phyloP scores from a whole-genome alignment of 2,113 vertebrate species.

The Pseudopodoces humilis region DNA sequence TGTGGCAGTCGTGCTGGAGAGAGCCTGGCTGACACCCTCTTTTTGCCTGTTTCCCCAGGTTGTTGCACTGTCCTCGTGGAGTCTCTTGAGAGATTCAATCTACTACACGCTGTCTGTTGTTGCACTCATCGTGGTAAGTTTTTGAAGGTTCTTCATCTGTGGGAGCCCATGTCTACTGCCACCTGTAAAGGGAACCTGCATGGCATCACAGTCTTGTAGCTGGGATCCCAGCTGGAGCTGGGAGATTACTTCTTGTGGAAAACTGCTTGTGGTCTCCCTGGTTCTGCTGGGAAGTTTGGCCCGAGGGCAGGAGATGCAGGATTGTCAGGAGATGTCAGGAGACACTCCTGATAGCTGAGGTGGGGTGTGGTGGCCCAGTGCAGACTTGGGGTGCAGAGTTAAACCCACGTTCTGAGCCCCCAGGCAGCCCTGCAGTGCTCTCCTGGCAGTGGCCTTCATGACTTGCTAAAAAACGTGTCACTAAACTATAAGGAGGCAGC shows the following conservation, averaged over 20 bases:
- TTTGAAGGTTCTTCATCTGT: not conserved
- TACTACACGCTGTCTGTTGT: slow-evolving; percentile 94
- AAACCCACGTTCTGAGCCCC: not conserved
- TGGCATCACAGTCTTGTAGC: not conserved
- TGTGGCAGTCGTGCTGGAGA: accelerated
- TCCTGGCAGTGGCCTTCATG: not conserved
- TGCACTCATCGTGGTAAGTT: slow-evolving; percentile 92
- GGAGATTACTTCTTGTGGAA: not conserved
- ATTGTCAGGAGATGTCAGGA: not conserved
- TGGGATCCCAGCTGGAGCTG: not conserved
- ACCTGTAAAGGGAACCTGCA: not conserved
- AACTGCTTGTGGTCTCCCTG: not conserved
- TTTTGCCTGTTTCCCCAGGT: slow-evolving; percentile 72
- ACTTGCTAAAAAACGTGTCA: not conserved
- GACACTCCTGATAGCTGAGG: not conserved
- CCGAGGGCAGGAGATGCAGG: accelerated
- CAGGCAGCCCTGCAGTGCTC: accelerated
- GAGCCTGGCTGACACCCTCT: not conserved
- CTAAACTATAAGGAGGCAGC: not conserved
- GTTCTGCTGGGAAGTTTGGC: not conserved
- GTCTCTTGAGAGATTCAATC: slow-evolving; percentile 89
- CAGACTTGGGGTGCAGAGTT: not conserved
- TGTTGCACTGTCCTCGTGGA: slow-evolving; percentile 88
- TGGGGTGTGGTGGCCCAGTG: accelerated
- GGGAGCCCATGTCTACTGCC: not conserved